Evolutionary conservation across 1,140 invertebrate genomes (phyloP).

Genomic region (Penaeus indicus): DNA sequence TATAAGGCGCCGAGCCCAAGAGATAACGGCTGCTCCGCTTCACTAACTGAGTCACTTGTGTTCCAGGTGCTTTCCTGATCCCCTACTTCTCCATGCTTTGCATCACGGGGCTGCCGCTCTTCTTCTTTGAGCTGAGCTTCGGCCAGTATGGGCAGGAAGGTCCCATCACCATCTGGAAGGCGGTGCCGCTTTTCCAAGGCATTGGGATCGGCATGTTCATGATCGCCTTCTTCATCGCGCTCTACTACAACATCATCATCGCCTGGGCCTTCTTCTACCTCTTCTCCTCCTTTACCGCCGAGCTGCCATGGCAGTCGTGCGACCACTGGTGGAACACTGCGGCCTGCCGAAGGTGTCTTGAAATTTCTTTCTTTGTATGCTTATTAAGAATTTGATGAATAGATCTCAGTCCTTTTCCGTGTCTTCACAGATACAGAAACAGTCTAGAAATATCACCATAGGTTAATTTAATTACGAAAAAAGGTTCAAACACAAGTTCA

Average conservation of each 20-base stretch:
- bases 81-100: slow-evolving; percentile 88
- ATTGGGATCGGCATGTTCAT: slow-evolving; percentile 88
- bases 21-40: neutral
- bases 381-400: slow-evolving; percentile 66
- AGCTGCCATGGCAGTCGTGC: slow-evolving; percentile 84
- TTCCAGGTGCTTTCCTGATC: slow-evolving; percentile 83
- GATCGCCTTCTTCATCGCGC: slow-evolving; percentile 84
- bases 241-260: slow-evolving; percentile 89
- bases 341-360: slow-evolving; percentile 60
- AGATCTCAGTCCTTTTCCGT: neutral
- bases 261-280: slow-evolving; percentile 89
- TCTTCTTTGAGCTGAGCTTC: slow-evolving; percentile 88
- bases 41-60: neutral
- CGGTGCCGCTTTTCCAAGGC: slow-evolving; percentile 74
- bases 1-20: too few relatives aligned
- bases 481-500: too few relatives aligned
- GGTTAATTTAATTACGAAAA: too few relatives aligned
- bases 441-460: too few relatives aligned
- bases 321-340: slow-evolving; percentile 81
- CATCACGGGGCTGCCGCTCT: slow-evolving; percentile 86
- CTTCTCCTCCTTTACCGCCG: slow-evolving; percentile 79
- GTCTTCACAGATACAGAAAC: too few relatives aligned
- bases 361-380: slow-evolving; percentile 70
- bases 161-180: slow-evolving; percentile 75
- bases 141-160: slow-evolving; percentile 82